Percentiles rank a stretch among this genome's conserved stretches.
phyloP scores from a whole-genome alignment of 2,113 vertebrate genomes.

The Halcyon senegalensis region DNA sequence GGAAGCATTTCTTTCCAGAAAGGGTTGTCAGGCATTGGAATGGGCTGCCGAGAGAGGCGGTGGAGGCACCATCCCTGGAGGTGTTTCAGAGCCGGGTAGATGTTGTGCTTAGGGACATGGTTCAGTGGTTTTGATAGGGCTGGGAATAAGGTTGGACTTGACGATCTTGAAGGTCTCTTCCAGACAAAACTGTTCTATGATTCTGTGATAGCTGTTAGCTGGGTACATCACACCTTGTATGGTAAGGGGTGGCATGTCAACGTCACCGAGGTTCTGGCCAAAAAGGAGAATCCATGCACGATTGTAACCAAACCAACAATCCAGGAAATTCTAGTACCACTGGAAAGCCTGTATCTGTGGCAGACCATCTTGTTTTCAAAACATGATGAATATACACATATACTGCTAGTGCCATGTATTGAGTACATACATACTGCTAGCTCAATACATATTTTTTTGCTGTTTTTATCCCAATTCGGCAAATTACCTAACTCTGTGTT shows the following conservation, averaged over 20 bases:
- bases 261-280: not conserved
- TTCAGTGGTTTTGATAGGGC: too few species aligned
- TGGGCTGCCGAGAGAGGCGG: too few species aligned
- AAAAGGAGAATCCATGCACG: not conserved
- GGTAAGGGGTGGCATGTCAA: not conserved
- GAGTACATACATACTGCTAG: not conserved
- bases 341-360: not conserved
- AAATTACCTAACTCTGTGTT: not conserved
- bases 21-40: too few species aligned
- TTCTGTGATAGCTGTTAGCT: not conserved
- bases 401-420: not conserved
- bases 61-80: too few species aligned
- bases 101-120: too few species aligned
- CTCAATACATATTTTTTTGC: not conserved
- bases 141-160: too few species aligned
- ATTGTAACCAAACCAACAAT: fast-evolving
- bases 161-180: too few species aligned
- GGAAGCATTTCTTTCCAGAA: too few species aligned
- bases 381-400: not conserved
- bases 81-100: too few species aligned
- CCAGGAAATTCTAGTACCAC: not conserved
- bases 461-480: not conserved
- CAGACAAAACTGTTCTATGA: too few species aligned
- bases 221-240: not conserved
- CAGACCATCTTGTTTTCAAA: not conserved